Conservation (phyloP, 2,113 vertebrate species). For the Brachypodius melanocephalos region DNA sequence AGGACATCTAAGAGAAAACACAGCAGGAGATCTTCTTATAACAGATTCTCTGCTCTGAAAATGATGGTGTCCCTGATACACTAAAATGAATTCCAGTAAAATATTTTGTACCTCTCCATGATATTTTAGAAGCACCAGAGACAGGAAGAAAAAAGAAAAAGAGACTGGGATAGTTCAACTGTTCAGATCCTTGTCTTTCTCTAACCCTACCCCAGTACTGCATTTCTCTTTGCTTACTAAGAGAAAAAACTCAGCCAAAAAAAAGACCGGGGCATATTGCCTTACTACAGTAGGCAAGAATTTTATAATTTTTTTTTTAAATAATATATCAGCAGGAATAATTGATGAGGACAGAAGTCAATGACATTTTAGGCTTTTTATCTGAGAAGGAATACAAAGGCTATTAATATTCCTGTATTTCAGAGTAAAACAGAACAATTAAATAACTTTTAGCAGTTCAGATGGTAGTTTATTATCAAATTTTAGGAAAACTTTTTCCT, state of each 20-base stretch:
- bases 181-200: background rate
- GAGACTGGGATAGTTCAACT: background rate
- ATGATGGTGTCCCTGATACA: background rate
- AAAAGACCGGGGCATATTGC: background rate
- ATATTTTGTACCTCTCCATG: background rate
- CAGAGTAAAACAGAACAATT: background rate
- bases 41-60: constrained; percentile 10
- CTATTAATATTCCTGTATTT: background rate
- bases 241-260: background rate
- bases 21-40: constrained; percentile 7
- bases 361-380: background rate
- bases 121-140: background rate
- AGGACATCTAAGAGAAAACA: constrained; percentile 3
- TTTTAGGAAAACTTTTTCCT: background rate
- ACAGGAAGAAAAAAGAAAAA: background rate
- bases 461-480: background rate
- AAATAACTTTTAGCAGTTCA: background rate
- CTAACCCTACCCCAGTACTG: background rate
- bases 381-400: background rate
- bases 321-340: background rate
- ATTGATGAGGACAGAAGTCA: background rate
- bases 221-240: background rate
- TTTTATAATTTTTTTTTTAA: background rate
- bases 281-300: background rate
- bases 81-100: background rate